Evolutionary conservation across 2,888 invertebrate species (phyloP).

Genomic region (Dasysyrphus albostriatus): DNA sequence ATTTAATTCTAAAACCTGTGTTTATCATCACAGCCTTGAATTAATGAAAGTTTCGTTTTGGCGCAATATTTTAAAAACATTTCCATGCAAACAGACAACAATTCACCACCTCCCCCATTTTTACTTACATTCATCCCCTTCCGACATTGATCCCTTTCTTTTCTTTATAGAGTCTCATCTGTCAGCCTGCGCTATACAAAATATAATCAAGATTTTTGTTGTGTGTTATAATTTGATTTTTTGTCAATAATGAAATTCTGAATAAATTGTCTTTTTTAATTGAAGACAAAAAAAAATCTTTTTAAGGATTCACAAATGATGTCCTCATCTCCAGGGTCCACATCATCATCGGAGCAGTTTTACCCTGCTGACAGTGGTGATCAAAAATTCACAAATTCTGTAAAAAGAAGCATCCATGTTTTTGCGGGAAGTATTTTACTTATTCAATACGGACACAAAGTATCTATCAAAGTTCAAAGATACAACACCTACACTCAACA

Average conservation of each 20-base stretch:
- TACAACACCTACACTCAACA: conserved; percentile 25
- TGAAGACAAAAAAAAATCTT: conserved; percentile 7
- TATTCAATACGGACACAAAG: conserved; percentile 67
- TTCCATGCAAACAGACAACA: background rate
- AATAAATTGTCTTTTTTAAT: conserved; percentile 39
- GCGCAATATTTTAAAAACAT: conserved; percentile 28
- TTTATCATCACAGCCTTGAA: conserved; percentile 62
- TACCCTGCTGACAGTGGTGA: conserved; percentile 45
- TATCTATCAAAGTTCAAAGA: conserved; percentile 65
- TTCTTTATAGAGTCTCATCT: background rate
- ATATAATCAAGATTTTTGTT: background rate
- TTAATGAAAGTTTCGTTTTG: conserved; percentile 67
- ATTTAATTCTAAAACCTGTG: conserved; percentile 65
- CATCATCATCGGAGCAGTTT: background rate
- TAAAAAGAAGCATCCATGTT: conserved; percentile 21
- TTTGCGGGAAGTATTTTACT: conserved; percentile 47
- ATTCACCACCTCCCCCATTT: background rate
- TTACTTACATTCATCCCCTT: background rate
- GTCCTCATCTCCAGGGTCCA: conserved; percentile 22
- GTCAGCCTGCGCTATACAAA: background rate
- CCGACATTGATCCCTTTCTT: background rate
- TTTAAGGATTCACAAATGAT: conserved; percentile 37
- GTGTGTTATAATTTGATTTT: conserved; percentile 5
- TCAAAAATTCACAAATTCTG: conserved; percentile 63
- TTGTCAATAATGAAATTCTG: conserved; percentile 5